Base-by-base conservation (phyloP, 1,140 invertebrate genomes). In the Drosophila orena region DNA sequence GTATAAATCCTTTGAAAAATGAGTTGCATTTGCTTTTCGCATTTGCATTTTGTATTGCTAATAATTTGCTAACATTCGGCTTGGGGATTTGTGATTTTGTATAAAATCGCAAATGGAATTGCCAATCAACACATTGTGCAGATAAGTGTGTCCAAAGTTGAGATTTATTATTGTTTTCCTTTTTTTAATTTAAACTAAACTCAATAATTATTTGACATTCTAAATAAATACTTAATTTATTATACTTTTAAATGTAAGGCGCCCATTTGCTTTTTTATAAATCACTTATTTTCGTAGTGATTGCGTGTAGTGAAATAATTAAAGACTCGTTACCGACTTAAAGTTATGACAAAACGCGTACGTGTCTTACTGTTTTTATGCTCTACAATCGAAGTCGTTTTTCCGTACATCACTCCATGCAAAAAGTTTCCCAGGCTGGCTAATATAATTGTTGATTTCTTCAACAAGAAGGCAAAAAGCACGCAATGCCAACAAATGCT, bases 361-460 rank as follows among this genome's bases (percentile, higher is more conserved):
- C 50, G 17, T 24, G 7, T 43, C 30, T 50, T 42, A 8, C 47
- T 42, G 37, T 52, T 66, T 68, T 49, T 75, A 47, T 22, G 57
- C 24, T 24, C 4, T 14, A n/a, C 46, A 75, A 58, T 54, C 66
- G 43, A 76, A 46, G 46, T 49, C 68, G 50, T 49, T 60, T 58
- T 38, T 54, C 8, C 34, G 12, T 12, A 43, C 34, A 69, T 76
- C 55, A 44, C 50, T 37, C 49, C 56, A 47, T 58, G 40, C 37
- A 66, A 34, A 47, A 40, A 42, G 49, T 77, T 77, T 77, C 73
- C 40, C 56, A 75, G 72, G 47, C 72, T 35, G 49, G 38, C 72
- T 58, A 68, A 68, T 38, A 35, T 49, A 65, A 66, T 50, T 42
- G 58, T 42, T 37, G 14, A n/a, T 52, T 43, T 38, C 14, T 58